phyloP scores from a whole-genome alignment of 2,888 invertebrate genomes.

The Brachylomia viminalis region DNA sequence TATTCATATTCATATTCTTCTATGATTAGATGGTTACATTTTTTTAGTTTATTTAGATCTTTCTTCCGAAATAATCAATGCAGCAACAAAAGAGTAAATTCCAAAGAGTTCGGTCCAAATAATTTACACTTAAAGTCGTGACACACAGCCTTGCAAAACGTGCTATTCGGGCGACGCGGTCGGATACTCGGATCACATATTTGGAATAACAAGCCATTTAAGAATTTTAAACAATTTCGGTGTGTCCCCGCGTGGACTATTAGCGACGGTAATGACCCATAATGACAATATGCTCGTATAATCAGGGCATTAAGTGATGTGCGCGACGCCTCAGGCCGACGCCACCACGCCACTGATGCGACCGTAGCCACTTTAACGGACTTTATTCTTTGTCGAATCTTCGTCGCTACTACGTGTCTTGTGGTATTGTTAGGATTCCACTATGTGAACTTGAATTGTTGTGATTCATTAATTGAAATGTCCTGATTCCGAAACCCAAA shows the following conservation, averaged over 20 bases:
- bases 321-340: conserved; percentile 64
- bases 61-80: conserved; percentile 11
- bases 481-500: not conserved
- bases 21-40: too few species aligned
- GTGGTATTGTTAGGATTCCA: conserved; percentile 15
- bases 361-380: conserved; percentile 41
- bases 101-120: conserved; percentile 45
- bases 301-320: conserved; percentile 80
- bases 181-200: conserved; percentile 75
- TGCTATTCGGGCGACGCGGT: conserved; percentile 67
- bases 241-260: conserved; percentile 81
- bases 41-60: too few species aligned
- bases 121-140: conserved; percentile 59
- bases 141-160: conserved; percentile 48
- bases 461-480: conserved; percentile 9
- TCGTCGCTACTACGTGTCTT: conserved; percentile 46
- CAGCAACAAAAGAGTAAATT: conserved; percentile 32
- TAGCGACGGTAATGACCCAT: conserved; percentile 85
- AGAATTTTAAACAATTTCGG: conserved; percentile 81
- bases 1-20: too few species aligned
- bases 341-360: conserved; percentile 64
- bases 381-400: conserved; percentile 35
- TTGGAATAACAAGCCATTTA: conserved; percentile 79
- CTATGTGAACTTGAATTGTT: conserved; percentile 25
- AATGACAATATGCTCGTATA: conserved; percentile 84